These are phyloP conservation scores for Sander lucioperca DNA, from an alignment of 2,113 vertebrate species.

Conservation along the genomic window DNA sequence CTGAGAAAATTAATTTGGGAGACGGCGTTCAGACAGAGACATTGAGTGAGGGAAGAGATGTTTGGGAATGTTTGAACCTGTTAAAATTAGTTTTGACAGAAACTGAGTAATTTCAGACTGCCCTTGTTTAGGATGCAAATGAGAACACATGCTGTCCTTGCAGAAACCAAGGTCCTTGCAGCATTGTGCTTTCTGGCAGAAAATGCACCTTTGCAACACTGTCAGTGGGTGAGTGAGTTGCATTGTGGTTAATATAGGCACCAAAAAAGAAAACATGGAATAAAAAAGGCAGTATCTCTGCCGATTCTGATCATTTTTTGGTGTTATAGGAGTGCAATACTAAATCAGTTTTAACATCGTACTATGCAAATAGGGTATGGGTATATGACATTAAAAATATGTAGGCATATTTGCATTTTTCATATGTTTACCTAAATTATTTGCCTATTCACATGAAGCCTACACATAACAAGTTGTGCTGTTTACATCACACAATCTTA, in stretches of 20 bases:
- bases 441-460: neutral
- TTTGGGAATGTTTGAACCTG: neutral
- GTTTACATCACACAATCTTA: neutral
- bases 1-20: neutral
- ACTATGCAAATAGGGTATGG: neutral
- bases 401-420: neutral
- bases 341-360: neutral
- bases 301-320: neutral
- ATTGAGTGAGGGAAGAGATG: neutral
- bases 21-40: neutral
- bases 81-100: neutral
- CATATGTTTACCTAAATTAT: neutral
- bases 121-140: conserved; percentile 11
- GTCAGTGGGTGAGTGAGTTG: neutral
- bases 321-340: neutral
- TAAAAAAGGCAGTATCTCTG: too few species aligned
- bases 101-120: neutral
- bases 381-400: too few species aligned
- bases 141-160: neutral
- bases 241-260: neutral
- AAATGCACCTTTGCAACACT: neutral
- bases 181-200: neutral
- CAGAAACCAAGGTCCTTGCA: neutral
- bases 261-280: neutral
- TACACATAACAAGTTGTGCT: neutral